Evolutionary conservation across 2,888 invertebrate species (phyloP).

Genomic region (Amphipoea lucens): DNA sequence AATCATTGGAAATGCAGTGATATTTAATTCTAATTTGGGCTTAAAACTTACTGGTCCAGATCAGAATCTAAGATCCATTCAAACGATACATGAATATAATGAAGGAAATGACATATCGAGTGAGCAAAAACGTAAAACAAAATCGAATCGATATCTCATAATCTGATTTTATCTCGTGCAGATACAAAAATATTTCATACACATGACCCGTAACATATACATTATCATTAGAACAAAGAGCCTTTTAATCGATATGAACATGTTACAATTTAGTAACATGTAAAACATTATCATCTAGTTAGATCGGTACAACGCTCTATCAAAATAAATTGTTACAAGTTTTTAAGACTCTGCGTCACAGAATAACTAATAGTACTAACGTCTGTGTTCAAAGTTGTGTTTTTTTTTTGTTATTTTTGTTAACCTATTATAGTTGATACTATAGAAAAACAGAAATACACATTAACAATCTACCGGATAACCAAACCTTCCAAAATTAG

Average conservation of each 20-base stretch:
- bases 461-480: no score
- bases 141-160: slow-evolving; percentile 33
- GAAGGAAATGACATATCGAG: slow-evolving; percentile 26
- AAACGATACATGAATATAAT: slow-evolving; percentile 27
- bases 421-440: background rate
- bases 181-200: slow-evolving; percentile 52
- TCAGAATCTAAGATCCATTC: slow-evolving; percentile 25
- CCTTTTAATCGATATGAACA: slow-evolving; percentile 72
- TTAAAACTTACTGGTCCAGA: slow-evolving; percentile 20
- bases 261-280: slow-evolving; percentile 70
- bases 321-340: slow-evolving; percentile 37
- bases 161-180: slow-evolving; percentile 52
- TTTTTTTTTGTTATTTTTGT: background rate
- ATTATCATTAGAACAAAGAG: slow-evolving; percentile 74
- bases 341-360: background rate
- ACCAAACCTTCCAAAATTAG: background rate
- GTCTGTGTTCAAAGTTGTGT: background rate
- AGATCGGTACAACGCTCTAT: slow-evolving; percentile 57
- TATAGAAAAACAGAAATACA: background rate
- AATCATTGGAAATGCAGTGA: slow-evolving; percentile 15
- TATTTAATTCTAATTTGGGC: slow-evolving; percentile 11
- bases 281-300: slow-evolving; percentile 66
- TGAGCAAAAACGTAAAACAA: slow-evolving; percentile 52
- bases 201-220: slow-evolving; percentile 61
- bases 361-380: no score